Evolutionary conservation across 2,797 vertebrate species (phyloP).

Genomic region (Neoniphon sammara): DNA sequence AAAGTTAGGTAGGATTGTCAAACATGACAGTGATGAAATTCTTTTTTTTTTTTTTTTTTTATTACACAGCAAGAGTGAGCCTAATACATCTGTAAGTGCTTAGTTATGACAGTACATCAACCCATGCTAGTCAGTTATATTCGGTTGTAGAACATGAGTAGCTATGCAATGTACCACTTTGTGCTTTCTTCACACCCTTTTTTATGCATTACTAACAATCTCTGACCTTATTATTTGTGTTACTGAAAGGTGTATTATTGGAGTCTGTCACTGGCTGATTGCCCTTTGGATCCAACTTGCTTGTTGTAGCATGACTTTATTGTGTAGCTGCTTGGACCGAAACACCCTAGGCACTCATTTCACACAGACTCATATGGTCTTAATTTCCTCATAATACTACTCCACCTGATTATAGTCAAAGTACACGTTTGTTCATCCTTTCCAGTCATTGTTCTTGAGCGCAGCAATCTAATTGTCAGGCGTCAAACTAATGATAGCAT

Average conservation of each 20-base stretch:
- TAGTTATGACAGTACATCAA: slow-evolving; percentile 42
- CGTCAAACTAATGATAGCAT: slow-evolving; percentile 14
- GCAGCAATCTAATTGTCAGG: slow-evolving; percentile 12
- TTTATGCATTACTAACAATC: slow-evolving; percentile 5
- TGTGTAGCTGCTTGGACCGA: slow-evolving; percentile 10
- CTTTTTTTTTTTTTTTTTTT: slow-evolving; percentile 10
- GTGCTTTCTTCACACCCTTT: slow-evolving; percentile 29
- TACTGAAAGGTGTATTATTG: not conserved
- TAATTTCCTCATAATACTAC: slow-evolving; percentile 5
- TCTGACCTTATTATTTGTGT: slow-evolving; percentile 3
- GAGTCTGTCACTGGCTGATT: slow-evolving; percentile 3
- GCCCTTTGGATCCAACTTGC: slow-evolving; percentile 18
- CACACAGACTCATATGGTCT: slow-evolving; percentile 19
- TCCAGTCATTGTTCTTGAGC: slow-evolving; percentile 21
- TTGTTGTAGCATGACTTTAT: slow-evolving; percentile 17
- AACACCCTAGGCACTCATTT: slow-evolving; percentile 26
- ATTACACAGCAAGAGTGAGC: slow-evolving; percentile 40
- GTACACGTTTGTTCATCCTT: slow-evolving; percentile 18
- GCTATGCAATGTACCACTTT: slow-evolving; percentile 29
- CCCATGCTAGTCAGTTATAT: slow-evolving; percentile 43
- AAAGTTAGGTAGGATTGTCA: slow-evolving; percentile 24
- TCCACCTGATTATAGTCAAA: slow-evolving; percentile 14
- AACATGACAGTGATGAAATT: slow-evolving; percentile 29
- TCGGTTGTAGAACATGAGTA: slow-evolving; percentile 37
- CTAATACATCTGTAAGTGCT: slow-evolving; percentile 35